phyloP scores from a whole-genome alignment of 2,113 vertebrate species.

The Zingel zingel region DNA sequence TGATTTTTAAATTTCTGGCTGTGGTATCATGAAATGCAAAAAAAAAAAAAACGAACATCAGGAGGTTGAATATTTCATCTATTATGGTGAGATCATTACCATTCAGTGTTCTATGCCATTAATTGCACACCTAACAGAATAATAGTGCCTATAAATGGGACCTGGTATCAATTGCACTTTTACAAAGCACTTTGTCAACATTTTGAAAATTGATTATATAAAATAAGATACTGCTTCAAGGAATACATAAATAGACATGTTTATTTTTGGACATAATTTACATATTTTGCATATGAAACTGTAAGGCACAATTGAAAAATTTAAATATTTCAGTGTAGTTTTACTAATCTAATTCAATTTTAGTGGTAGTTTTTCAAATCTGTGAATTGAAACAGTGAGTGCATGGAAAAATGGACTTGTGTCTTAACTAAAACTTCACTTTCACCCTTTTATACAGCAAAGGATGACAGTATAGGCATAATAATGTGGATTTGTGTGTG shows the following conservation, averaged over 20 bases:
- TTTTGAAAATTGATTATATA: background rate
- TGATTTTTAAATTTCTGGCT: background rate
- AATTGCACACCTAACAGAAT: background rate
- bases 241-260: conserved; percentile 68
- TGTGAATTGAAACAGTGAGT: conserved; percentile 4
- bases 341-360: conserved; percentile 6
- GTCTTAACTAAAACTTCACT: conserved; percentile 19
- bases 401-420: background rate
- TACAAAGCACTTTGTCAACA: background rate
- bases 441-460: conserved; percentile 11
- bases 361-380: conserved; percentile 15
- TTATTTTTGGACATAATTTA: conserved; percentile 70
- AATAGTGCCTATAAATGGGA: background rate
- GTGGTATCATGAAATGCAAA: background rate
- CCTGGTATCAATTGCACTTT: background rate
- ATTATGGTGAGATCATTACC: background rate
- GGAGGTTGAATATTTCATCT: background rate
- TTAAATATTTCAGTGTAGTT: conserved; percentile 3
- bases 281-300: conserved; percentile 55
- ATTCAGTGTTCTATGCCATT: background rate
- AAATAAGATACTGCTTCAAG: background rate
- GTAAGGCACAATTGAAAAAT: conserved; percentile 40
- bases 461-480: background rate
- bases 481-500: background rate
- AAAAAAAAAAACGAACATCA: background rate